Evolutionary conservation across 2,113 vertebrate species (phyloP).

Genomic region (Thomomys bottae): DNA sequence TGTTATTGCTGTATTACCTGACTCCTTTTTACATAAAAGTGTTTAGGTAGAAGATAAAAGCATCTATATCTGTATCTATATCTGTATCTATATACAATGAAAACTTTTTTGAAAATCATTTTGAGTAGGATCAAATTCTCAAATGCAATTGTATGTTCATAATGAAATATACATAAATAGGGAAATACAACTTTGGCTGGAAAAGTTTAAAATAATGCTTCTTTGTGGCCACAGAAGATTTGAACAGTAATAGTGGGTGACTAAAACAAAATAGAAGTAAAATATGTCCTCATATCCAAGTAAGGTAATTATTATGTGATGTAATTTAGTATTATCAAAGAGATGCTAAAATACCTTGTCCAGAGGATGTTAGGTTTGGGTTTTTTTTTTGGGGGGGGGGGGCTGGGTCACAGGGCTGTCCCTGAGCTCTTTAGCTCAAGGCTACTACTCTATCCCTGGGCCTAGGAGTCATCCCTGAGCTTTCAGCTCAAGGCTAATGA

Average conservation of each 20-base stretch:
- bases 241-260: slow-evolving; percentile 13
- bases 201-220: not conserved
- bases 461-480: too few relatives aligned
- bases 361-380: slow-evolving; percentile 10
- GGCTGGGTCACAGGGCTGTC: too few relatives aligned
- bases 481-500: too few relatives aligned
- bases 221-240: not conserved
- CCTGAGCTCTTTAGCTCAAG: too few relatives aligned
- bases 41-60: not conserved
- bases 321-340: not conserved
- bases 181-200: slow-evolving; percentile 32
- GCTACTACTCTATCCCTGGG: too few relatives aligned
- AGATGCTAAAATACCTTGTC: slow-evolving; percentile 17
- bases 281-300: not conserved
- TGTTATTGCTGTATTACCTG: not conserved
- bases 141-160: not conserved
- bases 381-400: too few relatives aligned
- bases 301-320: not conserved
- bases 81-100: not conserved
- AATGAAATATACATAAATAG: slow-evolving; percentile 16
- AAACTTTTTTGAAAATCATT: slow-evolving; percentile 29
- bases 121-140: not conserved
- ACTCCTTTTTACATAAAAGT: slow-evolving; percentile 46
- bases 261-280: slow-evolving; percentile 13
- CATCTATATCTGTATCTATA: too few relatives aligned